A percentile compares a stretch with the other conserved stretches of the same genome.
Evolutionary conservation across 2,113 vertebrate species (phyloP).

Genomic region (Lasiurus borealis): DNA sequence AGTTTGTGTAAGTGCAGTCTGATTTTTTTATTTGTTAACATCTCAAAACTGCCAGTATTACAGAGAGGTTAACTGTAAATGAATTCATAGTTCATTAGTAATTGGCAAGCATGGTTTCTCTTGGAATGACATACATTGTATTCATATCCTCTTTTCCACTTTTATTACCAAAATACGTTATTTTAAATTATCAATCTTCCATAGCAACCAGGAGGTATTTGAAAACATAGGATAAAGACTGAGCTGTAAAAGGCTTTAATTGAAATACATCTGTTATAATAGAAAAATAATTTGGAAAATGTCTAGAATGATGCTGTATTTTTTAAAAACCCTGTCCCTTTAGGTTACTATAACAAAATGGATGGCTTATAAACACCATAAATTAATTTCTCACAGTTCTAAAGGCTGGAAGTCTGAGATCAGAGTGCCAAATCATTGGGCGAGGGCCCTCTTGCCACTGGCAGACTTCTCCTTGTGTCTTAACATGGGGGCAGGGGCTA

Average conservation of each 20-base stretch:
- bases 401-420: background rate
- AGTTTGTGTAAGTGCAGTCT: slow-evolving; percentile 33
- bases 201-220: slow-evolving; percentile 20
- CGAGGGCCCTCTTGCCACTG: background rate
- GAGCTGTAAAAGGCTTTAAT: slow-evolving; percentile 53
- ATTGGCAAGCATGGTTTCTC: slow-evolving; percentile 35
- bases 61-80: slow-evolving; percentile 55
- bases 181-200: background rate
- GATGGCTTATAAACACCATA: background rate
- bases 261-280: slow-evolving; percentile 36
- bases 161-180: background rate
- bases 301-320: background rate
- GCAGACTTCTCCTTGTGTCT: background rate
- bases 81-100: slow-evolving; percentile 18
- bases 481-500: background rate
- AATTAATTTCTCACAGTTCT: background rate
- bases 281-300: slow-evolving; percentile 62
- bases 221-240: slow-evolving; percentile 41
- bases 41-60: slow-evolving; percentile 46
- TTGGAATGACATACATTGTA: background rate
- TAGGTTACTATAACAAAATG: background rate
- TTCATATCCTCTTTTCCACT: slow-evolving; percentile 27
- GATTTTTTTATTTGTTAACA: slow-evolving; percentile 62
- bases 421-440: background rate
- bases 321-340: background rate